Evolutionary conservation across 2,113 vertebrate genomes (phyloP).

Genomic region (Dolichotis patagonum): DNA sequence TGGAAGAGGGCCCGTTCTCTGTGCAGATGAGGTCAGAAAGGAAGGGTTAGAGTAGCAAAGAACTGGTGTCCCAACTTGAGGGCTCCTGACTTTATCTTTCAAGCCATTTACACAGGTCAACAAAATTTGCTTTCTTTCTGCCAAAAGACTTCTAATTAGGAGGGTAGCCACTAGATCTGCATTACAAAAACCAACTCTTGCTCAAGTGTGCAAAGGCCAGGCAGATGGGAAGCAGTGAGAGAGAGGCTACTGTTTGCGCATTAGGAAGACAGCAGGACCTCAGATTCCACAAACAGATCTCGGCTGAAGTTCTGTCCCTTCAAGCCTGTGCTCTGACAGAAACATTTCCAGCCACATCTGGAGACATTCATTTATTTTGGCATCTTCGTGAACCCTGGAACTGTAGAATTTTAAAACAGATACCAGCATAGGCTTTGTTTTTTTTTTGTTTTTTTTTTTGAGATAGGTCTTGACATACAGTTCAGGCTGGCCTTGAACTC

Average conservation of each 20-base stretch:
- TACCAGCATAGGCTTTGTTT: neutral
- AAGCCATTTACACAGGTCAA: neutral
- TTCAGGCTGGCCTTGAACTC: neutral
- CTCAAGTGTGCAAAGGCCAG: neutral
- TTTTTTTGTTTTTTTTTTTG: neutral
- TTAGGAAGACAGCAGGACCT: neutral
- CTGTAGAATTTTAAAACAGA: neutral
- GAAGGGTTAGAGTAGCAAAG: neutral
- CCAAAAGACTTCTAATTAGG: neutral
- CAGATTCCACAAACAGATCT: neutral
- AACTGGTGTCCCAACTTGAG: neutral
- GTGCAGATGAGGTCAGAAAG: neutral
- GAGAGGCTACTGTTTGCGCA: neutral
- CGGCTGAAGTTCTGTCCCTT: neutral
- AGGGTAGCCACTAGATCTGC: neutral
- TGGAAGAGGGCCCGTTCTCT: neutral
- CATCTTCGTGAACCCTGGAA: neutral
- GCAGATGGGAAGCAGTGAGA: neutral
- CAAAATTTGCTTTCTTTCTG: neutral
- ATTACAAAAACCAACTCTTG: neutral
- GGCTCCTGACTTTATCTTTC: neutral
- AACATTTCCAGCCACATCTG: conserved; percentile 17
- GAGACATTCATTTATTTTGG: neutral
- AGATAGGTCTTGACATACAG: neutral
- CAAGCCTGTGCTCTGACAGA: neutral